Evolutionary conservation across 2,113 vertebrate genomes (phyloP), one percentile per base, ranked within the genome.

Genomic region (Anarrhichthys ocellatus): DNA sequence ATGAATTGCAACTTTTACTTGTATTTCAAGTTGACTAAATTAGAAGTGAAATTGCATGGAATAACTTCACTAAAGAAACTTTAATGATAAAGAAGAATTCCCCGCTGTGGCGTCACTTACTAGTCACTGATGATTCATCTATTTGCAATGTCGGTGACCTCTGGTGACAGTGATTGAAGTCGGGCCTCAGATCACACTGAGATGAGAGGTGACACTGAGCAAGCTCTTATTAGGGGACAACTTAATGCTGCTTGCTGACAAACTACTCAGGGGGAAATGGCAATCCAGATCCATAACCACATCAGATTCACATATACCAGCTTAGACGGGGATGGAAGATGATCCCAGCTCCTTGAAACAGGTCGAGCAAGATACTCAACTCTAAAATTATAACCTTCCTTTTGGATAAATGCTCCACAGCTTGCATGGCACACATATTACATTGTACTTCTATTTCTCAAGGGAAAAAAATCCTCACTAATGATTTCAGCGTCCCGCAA

Each of bases 181-280:
- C 73, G 22, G 40, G 15, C 44, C 74, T 88, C 46, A 73, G 79
- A 65, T 80, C 61, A 9, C 32, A 61, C 59, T 61, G 36, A 68
- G 63, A 87, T 65, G 40, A 62, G 81, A 82, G 66, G 54, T 78
- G 86, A 87, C 70, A 73, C 75, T 32, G 72, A 92, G 80, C 75
- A 69, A 65, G 74, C 46, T 87, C 73, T 58, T 36, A 76, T 38
- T 63, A 64, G 58, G 29, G 65, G 69, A 76, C 61, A 84, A 73
- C 67, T 67, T 78, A 76, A 62, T 48, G 27, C 65, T 22, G 58
- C 46, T 75, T 79, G 75, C 69, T 81, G 74, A 76, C 75, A 87
- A 90, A 82, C 75, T 32, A 81, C 84, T 56, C 24, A 77, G 61
- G 36, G 29, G 82, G 69, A 59, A 76, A 40, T 46, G 67, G 18